Percentiles rank a stretch among this genome's conserved stretches.
Evolutionary conservation across 2,888 invertebrate species (phyloP).

Genomic region (Heliconius hortense): DNA sequence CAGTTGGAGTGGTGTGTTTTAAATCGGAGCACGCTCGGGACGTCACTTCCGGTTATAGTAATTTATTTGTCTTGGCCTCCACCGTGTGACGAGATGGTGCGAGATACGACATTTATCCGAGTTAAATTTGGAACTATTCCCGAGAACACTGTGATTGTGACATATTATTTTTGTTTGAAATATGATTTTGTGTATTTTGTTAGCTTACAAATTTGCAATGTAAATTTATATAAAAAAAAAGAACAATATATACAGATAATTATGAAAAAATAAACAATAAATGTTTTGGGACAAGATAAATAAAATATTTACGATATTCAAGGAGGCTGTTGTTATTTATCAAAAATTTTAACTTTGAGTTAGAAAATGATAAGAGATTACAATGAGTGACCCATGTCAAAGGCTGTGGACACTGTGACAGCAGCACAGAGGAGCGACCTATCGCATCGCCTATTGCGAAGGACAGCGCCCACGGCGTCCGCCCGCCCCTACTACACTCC

Average conservation of each 20-base stretch:
- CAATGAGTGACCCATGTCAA: slow-evolving; percentile 49
- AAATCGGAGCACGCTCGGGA: slow-evolving; percentile 75
- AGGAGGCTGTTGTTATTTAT: slow-evolving; percentile 6
- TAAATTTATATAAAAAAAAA: not conserved
- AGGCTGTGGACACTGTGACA: slow-evolving; percentile 57
- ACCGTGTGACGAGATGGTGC: slow-evolving; percentile 74
- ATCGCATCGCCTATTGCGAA: slow-evolving; percentile 69
- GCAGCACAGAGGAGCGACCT: slow-evolving; percentile 41
- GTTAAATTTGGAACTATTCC: slow-evolving; percentile 73
- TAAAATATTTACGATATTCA: not conserved
- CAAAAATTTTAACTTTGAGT: slow-evolving; percentile 24
- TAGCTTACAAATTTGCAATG: slow-evolving; percentile 12
- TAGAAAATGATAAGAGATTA: slow-evolving; percentile 29
- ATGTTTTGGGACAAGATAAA: slow-evolving; percentile 5
- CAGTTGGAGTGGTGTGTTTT: slow-evolving; percentile 62
- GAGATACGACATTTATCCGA: slow-evolving; percentile 69
- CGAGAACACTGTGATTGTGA: slow-evolving; percentile 70
- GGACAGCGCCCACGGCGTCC: slow-evolving; percentile 76
- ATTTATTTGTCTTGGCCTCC: slow-evolving; percentile 77
- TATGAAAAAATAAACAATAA: slow-evolving; percentile 10
- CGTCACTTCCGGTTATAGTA: slow-evolving; percentile 81
- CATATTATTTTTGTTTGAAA: slow-evolving; percentile 46
- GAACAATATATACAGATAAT: not conserved
- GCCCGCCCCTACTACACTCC: slow-evolving; percentile 49
- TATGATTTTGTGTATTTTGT: slow-evolving; percentile 31